Percentiles rank a stretch among this genome's conserved stretches.
phyloP scores from a whole-genome alignment of 2,888 invertebrate species.

The Nomada fucata region DNA sequence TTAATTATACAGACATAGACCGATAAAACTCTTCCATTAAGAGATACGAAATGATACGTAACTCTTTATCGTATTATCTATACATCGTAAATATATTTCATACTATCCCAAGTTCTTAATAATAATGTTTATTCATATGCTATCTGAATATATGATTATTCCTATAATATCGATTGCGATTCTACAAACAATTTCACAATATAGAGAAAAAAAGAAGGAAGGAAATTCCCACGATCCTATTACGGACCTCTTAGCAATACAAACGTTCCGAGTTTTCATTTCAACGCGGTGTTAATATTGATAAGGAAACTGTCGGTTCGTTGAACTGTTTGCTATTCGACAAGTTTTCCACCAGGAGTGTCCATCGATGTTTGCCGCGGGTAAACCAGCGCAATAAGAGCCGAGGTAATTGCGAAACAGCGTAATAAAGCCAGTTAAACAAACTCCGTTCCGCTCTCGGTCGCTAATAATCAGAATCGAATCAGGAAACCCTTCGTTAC shows the following conservation, averaged over 20 bases:
- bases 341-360: constrained; percentile 4
- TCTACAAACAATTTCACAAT: not conserved
- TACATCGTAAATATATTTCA: not conserved
- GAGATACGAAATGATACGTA: too few relatives aligned
- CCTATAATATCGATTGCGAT: not conserved
- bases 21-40: too few relatives aligned
- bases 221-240: not conserved
- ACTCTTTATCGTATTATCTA: not conserved
- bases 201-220: not conserved
- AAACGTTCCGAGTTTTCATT: not conserved
- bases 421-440: constrained; percentile 57
- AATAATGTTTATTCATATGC: not conserved
- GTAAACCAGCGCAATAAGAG: constrained; percentile 32
- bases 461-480: constrained; percentile 57
- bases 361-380: constrained; percentile 23
- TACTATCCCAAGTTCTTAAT: not conserved
- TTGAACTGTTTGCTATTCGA: constrained; percentile 8
- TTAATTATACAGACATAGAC: not conserved
- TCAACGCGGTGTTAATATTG: constrained; percentile 20
- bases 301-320: constrained; percentile 18
- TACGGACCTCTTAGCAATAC: not conserved
- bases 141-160: not conserved
- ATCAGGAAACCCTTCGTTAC: constrained; percentile 60
- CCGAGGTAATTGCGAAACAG: constrained; percentile 37
- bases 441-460: constrained; percentile 34